Evolutionary conservation across 2,797 vertebrate species (phyloP), one percentile per base, ranked within the genome.

Genomic region (Florisuga fusca): DNA sequence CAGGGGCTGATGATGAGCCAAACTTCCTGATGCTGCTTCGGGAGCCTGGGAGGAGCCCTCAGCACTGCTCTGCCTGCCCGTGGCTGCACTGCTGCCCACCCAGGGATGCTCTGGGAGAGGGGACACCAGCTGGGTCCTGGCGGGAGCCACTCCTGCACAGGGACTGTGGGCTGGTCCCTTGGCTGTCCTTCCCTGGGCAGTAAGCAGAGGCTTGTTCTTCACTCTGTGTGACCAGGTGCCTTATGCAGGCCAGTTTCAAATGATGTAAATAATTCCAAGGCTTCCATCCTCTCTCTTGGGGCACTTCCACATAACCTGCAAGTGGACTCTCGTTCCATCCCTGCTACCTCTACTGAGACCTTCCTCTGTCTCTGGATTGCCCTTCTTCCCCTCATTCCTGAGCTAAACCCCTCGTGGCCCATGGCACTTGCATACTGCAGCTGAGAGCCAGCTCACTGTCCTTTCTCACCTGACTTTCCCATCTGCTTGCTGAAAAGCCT

Each of bases 1-100:
- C 93, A 93, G 89, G 92, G 93, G 93, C 93, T 94, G 94, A 88
- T 92, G 94, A 75, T 81, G 90, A 96, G 95, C 95, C 94, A 96
- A 91, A 89, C 90, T 96, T 97, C 79, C 78, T 88, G 55, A 58
- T n/a, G 17, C 81, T 46, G 58, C 43, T 86, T 81, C 1, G 1
- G 75, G 88, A 94, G 73, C 63, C 50, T 93, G 88, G 38, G 43
- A 93, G 81, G 54, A 91, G 84, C 68, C 79, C 87, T 96, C 15
- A 7, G 34, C 53, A 31, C 53, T 81, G 73, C 66, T 94, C 55
- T 84, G 78, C 59, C 34, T 51, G 75, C 31, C 5, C 27, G 87
- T 94, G 68, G 64, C 83, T 87, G 25, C 25, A 1, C 9, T 81
- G 54, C 81, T 76, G 22, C 64, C 57, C 33, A 10, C 55, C 27